phyloP scores from a whole-genome alignment of 2,797 vertebrate species.

The Martes flavigula region DNA sequence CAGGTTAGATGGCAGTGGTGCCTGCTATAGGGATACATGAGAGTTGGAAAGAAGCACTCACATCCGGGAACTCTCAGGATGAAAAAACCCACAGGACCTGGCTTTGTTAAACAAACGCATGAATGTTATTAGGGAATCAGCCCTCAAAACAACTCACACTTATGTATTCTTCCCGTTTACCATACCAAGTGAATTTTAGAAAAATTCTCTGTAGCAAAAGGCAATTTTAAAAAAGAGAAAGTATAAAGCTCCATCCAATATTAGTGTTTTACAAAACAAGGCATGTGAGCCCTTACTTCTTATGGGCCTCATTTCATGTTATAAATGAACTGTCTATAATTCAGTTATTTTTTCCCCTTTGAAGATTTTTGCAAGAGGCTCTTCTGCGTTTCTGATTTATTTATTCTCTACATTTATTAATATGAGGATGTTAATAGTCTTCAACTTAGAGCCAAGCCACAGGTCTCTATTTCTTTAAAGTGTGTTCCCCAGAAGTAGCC shows the following conservation, averaged over 20 bases:
- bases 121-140: background rate
- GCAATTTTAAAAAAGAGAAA: background rate
- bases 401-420: background rate
- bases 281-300: background rate
- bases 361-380: background rate
- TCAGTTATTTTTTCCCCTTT: background rate
- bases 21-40: rapidly evolving
- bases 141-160: background rate
- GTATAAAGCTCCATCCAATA: background rate
- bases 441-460: background rate
- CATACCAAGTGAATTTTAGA: background rate
- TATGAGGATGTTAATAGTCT: background rate
- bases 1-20: background rate
- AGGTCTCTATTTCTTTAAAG: background rate
- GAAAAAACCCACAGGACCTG: background rate
- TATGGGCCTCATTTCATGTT: background rate
- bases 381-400: background rate
- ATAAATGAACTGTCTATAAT: background rate
- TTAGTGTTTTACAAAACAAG: background rate
- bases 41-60: background rate
- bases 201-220: background rate
- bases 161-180: background rate
- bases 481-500: background rate
- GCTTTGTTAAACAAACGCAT: background rate
- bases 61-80: background rate